Conservation (phyloP, 2,797 vertebrate species). For the Rhodeus uyekii region DNA sequence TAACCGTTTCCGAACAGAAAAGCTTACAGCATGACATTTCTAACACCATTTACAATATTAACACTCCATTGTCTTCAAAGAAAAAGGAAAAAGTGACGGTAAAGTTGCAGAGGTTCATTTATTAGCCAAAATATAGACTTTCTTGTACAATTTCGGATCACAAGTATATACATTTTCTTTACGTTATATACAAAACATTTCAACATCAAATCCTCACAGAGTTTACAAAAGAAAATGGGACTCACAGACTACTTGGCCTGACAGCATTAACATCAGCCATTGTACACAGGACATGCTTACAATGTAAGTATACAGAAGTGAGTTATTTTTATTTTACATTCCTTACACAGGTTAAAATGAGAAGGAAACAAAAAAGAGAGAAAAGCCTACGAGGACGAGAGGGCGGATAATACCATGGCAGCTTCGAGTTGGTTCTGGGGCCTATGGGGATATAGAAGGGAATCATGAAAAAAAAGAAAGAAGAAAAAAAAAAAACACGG, state of each 20-base stretch:
- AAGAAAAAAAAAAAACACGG: too few species aligned
- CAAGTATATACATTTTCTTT: conserved; percentile 98
- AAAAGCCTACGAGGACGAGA: conserved; percentile 78
- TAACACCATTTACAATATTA: conserved; percentile 9
- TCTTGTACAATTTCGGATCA: conserved; percentile 99
- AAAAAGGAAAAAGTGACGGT: conserved; percentile 64
- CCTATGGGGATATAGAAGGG: conserved; percentile 79
- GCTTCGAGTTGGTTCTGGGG: conserved; percentile 88
- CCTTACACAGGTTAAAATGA: conserved; percentile 84
- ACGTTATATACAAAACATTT: conserved; percentile 94
- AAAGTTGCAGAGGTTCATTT: conserved; percentile 99
- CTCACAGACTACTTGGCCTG: conserved; percentile 88
- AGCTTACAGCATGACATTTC: conserved; percentile 5
- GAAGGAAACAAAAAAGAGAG: conserved; percentile 63
- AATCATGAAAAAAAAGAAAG: conserved; percentile 58
- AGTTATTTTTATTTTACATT: conserved; percentile 89
- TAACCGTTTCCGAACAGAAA: conserved; percentile 23
- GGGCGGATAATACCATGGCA: conserved; percentile 81
- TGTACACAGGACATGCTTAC: conserved; percentile 98
- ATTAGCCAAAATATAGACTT: conserved; percentile 99
- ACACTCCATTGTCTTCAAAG: conserved; percentile 59
- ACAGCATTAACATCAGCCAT: conserved; percentile 88
- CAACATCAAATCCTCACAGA: conserved; percentile 88
- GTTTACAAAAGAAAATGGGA: conserved; percentile 79
- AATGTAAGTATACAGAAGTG: conserved; percentile 91